A percentile compares a stretch with the other conserved stretches of the same genome.
Conservation (phyloP, 1,140 invertebrate genomes). For the Drosophila mauritiana region DNA sequence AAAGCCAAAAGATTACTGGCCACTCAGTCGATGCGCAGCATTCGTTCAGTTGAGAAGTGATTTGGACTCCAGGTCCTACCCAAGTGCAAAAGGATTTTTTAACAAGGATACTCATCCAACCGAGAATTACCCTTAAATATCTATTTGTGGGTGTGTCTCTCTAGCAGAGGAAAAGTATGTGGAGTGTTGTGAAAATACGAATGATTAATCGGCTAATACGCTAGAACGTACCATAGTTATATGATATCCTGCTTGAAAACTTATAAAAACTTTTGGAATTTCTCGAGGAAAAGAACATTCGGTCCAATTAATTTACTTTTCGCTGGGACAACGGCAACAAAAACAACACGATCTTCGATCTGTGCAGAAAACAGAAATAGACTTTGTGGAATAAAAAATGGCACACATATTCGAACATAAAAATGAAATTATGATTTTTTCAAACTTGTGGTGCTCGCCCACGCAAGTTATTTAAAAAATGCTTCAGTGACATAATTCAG, state of each 20-base stretch:
- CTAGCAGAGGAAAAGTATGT: slow-evolving; percentile 39
- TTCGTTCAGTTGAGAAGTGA: slow-evolving; percentile 70
- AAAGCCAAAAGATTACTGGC: slow-evolving; percentile 52
- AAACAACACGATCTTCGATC: slow-evolving; percentile 33
- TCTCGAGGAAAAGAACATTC: slow-evolving; percentile 47
- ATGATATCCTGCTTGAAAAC: slow-evolving; percentile 28
- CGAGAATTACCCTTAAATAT: background rate
- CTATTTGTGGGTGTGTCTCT: slow-evolving; percentile 42
- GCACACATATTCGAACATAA: slow-evolving; percentile 61
- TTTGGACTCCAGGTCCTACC: slow-evolving; percentile 18
- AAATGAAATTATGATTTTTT: slow-evolving; percentile 75
- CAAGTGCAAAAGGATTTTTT: slow-evolving; percentile 30
- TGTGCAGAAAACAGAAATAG: slow-evolving; percentile 59
- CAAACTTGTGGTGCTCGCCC: slow-evolving; percentile 47
- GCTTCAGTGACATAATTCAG: slow-evolving; percentile 56
- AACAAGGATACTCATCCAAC: slow-evolving; percentile 40
- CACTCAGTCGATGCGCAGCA: slow-evolving; percentile 68
- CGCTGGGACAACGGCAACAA: slow-evolving; percentile 27
- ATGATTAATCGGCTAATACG: slow-evolving; percentile 19
- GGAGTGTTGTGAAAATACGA: slow-evolving; percentile 14
- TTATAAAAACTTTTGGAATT: slow-evolving; percentile 21
- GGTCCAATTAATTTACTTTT: slow-evolving; percentile 72
- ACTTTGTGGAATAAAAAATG: slow-evolving; percentile 68
- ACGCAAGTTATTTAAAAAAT: slow-evolving; percentile 46
- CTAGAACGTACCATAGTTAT: slow-evolving; percentile 24